phyloP scores from a whole-genome alignment of 2,888 invertebrate species.

The Xylota segnis region DNA sequence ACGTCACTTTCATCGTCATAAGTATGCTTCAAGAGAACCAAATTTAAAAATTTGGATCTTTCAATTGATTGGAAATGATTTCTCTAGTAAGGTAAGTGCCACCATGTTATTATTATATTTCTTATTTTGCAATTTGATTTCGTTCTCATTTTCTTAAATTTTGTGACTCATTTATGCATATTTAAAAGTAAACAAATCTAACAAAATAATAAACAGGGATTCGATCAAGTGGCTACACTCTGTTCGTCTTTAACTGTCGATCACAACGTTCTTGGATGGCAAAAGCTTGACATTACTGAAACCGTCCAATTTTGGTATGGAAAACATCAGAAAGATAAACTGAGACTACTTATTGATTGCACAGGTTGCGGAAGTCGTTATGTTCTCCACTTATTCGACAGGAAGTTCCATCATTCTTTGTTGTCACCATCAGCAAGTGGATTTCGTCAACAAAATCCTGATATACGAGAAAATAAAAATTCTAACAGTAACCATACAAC shows the following conservation, averaged over 20 bases:
- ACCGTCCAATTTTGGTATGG: conserved; percentile 91
- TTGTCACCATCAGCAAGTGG: conserved; percentile 13
- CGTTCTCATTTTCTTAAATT: not conserved
- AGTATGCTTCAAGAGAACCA: conserved; percentile 60
- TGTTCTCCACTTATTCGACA: conserved; percentile 87
- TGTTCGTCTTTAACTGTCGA: conserved; percentile 86
- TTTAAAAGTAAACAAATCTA: not conserved
- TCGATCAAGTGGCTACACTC: conserved; percentile 87
- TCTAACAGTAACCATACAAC: conserved; percentile 9
- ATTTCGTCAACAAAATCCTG: not conserved
- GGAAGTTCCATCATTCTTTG: conserved; percentile 44
- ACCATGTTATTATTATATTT: conserved; percentile 1
- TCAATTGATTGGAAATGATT: conserved; percentile 80
- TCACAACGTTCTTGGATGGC: conserved; percentile 91
- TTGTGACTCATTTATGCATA: not conserved
- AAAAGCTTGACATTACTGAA: conserved; percentile 92
- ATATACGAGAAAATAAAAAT: conserved; percentile 12
- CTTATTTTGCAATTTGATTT: no score
- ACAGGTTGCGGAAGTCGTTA: conserved; percentile 92
- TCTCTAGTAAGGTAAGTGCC: conserved; percentile 80
- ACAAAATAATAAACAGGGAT: conserved; percentile 84
- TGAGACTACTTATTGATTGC: conserved; percentile 93
- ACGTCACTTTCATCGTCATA: conserved; percentile 31
- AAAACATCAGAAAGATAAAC: conserved; percentile 85
- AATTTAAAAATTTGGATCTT: conserved; percentile 83